Evolutionary conservation across 1,140 invertebrate genomes (phyloP), one percentile per base, ranked within the genome.

Genomic region (Bombus haemorrhoidalis): DNA sequence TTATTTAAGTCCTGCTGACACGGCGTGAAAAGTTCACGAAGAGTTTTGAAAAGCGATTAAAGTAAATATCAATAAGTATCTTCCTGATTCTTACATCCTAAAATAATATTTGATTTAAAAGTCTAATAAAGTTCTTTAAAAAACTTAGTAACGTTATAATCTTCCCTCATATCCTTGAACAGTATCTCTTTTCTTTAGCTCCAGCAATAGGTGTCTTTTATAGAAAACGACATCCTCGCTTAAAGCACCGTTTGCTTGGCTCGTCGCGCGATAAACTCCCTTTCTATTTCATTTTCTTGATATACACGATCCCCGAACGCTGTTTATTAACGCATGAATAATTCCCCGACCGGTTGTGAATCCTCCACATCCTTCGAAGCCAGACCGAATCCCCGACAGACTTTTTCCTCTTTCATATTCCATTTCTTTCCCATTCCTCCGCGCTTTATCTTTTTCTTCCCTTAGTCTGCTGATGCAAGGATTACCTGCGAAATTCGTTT

Each of bases 321-420:
- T 39, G 84, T 81, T 85, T 85, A 81, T 85, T 85, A 85, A 85
- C 84, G 71, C 71, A 69, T 74, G 84, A 85, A 81, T 85, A 81
- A 81, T 81, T 74, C 43, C 62, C n/a, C 71, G 37, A n/a, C 62
- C 78, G 71, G 53, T 57, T 41, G 78, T 3, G 43, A 81, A 74
- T 81, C 37, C 66, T 15, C 39, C 69, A n/a, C 34, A 68, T 39
- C 57, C 53, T 39, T 32, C 22, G 8, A 78, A 64, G 72, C 53
- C 39, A 43, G n/a, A 57, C 28, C 39, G 76, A 72, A 80, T 85
- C 77, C 77, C 83, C 28, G 41, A 53, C 76, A 57, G 77, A 73
- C 68, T 53, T 85, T 80, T 80, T 68, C 76, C 76, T 62, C 47
- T 34, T 85, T 72, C 68, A 25, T 72, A 80, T 85, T 85, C 77